Evolutionary conservation across 2,888 invertebrate genomes (phyloP), one percentile per base, ranked within the genome.

Genomic region (Cataglyphis cursor): DNA sequence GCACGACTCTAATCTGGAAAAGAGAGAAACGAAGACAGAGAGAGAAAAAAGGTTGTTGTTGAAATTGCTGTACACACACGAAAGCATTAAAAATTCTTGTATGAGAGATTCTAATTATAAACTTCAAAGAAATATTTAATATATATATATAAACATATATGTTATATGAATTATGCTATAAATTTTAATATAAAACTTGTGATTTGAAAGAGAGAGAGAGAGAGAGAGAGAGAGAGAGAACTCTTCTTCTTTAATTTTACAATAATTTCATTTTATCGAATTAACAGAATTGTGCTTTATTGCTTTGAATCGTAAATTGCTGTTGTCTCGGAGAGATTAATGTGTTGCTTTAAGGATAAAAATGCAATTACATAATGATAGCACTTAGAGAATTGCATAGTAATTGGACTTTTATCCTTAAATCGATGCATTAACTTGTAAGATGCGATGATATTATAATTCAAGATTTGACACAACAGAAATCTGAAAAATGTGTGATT

Each of bases 1-100:
- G 38, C 10, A 18, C 54, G n/a, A 68, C 68, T 75, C 35, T 72
- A 61, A 38, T 64, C 54, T 24, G 61, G 38, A 28, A 57, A n/a
- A 38, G 3, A 61, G 64, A 41, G 12, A 54, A 54, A 35, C 6
- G 10, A 65, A 54, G 9, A 21, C 0, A 21, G 18, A 54, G 18
- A 62, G 35, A 62, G n/a, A 66, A 8, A 15, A 9, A n/a, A 24
- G n/a, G 2, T 28, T 15, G 9, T 24, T n/a, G 31, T 31, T 72
- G 24, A 73, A 57, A 73, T 38, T 38, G 18, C 0, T 38, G 1
- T 70, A 18, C 21, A 6, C 5, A 18, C 21, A 6, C 5, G 3
- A 59, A 41, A 18, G 18, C 8, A 6, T 12, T 41, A 59, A 57
- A 38, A 57, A 57, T 12, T 2, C 9, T 3, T 9, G 35, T 35